Base-by-base conservation (phyloP, 1,140 invertebrate species). In the Camponotus pennsylvanicus region DNA sequence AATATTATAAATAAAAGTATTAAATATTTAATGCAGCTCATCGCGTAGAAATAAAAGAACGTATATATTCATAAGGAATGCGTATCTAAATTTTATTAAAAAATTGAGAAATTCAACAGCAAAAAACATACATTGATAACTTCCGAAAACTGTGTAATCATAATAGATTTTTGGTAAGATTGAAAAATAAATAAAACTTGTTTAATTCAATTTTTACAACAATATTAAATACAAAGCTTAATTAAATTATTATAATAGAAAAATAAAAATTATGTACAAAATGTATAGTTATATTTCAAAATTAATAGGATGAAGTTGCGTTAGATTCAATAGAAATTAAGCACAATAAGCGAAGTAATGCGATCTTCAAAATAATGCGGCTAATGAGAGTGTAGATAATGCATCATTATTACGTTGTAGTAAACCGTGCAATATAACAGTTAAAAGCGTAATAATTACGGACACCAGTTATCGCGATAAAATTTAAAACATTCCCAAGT, bases 381-480 rank as follows among this genome's bases (percentile, higher is more conserved):
- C 79, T 83, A 83, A 83, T 75, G 40, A 73, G 55, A 83, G 37
- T 37, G 27, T 83, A 49, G 40, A 73, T 82, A 82, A 82, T 83
- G 32, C 79, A 83, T 83, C 79, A 45, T 61, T 49, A 83, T 75
- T 59, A 73, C 79, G 67, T 73, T 82, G 18, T 27, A 45, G 55
- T 75, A 83, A 83, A 83, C 69, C 57, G 69, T 32, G 55, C 55
- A 34, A 32, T 18, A 61, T 83, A 61, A 37, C 79, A 75, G 69
- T 83, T 75, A 83, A 83, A 83, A 83, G 79, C 79, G 57, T 61
- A 73, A 83, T 75, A 83, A 83, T 83, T 75, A 75, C 52, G 40
- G 55, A 37, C 55, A 69, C 79, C 55, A 73, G 79, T 82, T 82
- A 82, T 61, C 52, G 79, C 55, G 27, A 82, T 83, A 73, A 83